Evolutionary conservation across 2,888 invertebrate genomes (phyloP), one percentile per base, ranked within the genome.

Genomic region (Caenorhabditis sp.): DNA sequence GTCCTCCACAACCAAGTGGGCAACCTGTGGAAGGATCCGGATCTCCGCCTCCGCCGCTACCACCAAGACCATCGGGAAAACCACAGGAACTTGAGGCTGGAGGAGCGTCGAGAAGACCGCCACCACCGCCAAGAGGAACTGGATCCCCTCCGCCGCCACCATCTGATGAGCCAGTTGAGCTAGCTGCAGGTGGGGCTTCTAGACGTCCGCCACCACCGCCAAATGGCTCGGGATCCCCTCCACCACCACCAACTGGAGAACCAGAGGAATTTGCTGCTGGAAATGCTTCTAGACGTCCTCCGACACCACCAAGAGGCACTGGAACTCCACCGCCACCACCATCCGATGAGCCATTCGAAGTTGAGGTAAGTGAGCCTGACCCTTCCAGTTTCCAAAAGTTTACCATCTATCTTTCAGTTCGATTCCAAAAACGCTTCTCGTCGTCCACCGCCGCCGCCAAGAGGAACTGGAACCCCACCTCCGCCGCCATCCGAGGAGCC

Each of bases 261-360:
- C 67, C 67, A 20, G 50, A 64, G 26, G 51, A 50, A n/a, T 9
- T 32, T 32, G 32, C 9, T 6, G 32, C 4, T 47, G 11, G 11
- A 5, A 18, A 47, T 20, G n/a, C 18, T 6, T 58, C 35, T 11
- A 8, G 15, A 28, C 55, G 37, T 40, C 56, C 44, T 24, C 56
- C 32, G 1, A 11, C 56, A 44, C 56, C 56, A 44, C 56, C 68
- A 32, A 40, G 26, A 5, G 68, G 56, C 28, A 56, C 68, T 15
- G 68, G 68, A 44, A 56, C 68, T 1, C 65, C 65, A n/a, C 65
- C 65, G 24, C 65, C 65, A 37, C 65, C 24, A 24, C 65, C 65
- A 37, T 53, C 65, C 9, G 65, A 53, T 24, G 53, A 35, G 47
- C 18, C 47, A n/a, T n/a, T n/a, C n/a, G n/a, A n/a, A n/a, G n/a